Percentiles rank a stretch among this genome's conserved stretches.
Conservation (phyloP, 2,888 invertebrate species). For the Smittia sp. region DNA sequence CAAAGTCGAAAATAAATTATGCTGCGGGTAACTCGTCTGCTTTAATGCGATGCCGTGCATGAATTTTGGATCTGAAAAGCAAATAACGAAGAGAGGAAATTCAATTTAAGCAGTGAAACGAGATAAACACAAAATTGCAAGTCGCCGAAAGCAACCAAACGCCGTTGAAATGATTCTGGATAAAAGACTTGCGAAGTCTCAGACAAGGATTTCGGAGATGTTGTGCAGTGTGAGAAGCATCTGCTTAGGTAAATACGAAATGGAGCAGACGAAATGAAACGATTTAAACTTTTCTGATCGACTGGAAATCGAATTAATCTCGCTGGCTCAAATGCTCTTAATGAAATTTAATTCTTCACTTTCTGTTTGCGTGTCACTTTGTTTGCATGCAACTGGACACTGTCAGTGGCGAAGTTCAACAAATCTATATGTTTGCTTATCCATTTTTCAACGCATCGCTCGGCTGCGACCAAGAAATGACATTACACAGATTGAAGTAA, state of each 20-base stretch:
- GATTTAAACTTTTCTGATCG: too few relatives aligned
- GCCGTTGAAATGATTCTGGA: neutral
- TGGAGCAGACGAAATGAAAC: too few relatives aligned
- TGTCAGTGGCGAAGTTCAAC: neutral
- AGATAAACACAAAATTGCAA: conserved; percentile 13
- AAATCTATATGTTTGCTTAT: too few relatives aligned
- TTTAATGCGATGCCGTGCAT: too few relatives aligned
- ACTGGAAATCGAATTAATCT: too few relatives aligned
- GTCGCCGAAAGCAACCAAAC: neutral
- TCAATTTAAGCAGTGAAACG: neutral
- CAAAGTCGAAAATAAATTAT: neutral
- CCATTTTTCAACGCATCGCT: too few relatives aligned
- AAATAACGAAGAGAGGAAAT: conserved; percentile 7
- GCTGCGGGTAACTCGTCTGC: neutral
- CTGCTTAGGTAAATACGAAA: neutral
- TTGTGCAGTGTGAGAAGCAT: neutral
- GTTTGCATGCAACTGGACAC: neutral
- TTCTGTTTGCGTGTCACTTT: neutral
- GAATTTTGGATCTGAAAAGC: neutral
- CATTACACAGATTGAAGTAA: too few relatives aligned
- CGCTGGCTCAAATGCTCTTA: neutral
- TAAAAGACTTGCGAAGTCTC: neutral
- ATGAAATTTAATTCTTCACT: neutral
- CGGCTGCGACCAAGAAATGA: too few relatives aligned
- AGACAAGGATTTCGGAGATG: neutral